Conservation (phyloP, 2,113 vertebrate species). For the Atherinomorus stipes region DNA sequence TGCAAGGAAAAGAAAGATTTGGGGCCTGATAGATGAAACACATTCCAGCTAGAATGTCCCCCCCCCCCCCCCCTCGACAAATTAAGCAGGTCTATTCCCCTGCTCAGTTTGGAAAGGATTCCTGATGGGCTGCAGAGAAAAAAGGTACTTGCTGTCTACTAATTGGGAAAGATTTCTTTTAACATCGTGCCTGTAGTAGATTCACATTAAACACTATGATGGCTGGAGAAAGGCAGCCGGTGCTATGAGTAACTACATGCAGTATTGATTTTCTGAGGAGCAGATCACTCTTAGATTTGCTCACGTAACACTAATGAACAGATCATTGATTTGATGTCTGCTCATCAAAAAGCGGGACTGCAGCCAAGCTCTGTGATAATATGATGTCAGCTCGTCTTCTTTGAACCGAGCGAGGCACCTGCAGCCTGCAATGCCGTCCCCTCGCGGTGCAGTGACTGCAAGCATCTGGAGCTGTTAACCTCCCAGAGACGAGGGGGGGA, state of each 20-base stretch:
- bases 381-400: conserved; percentile 39
- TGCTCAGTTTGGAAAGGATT: conserved; percentile 29
- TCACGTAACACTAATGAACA: conserved; percentile 65
- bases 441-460: conserved; percentile 46
- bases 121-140: conserved; percentile 17
- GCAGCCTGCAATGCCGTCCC: conserved; percentile 35
- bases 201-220: conserved; percentile 39
- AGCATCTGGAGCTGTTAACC: conserved; percentile 59
- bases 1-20: conserved; percentile 41
- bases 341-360: conserved; percentile 57
- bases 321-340: conserved; percentile 62
- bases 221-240: conserved; percentile 38
- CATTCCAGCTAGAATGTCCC: conserved; percentile 10
- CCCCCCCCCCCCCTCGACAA: conserved; percentile 12
- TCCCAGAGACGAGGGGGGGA: background rate
- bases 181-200: conserved; percentile 11
- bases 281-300: conserved; percentile 56
- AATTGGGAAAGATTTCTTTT: conserved; percentile 37
- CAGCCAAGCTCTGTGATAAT: conserved; percentile 32
- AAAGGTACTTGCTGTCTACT: conserved; percentile 28
- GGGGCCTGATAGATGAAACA: conserved; percentile 2
- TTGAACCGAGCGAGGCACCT: conserved; percentile 37
- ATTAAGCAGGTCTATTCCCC: conserved; percentile 5
- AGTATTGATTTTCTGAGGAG: conserved; percentile 56
- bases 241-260: conserved; percentile 50